A percentile compares a stretch with the other conserved stretches of the same genome.
Evolutionary conservation across 2,113 vertebrate species (phyloP).

Genomic region (Coptodon bakossiorum): DNA sequence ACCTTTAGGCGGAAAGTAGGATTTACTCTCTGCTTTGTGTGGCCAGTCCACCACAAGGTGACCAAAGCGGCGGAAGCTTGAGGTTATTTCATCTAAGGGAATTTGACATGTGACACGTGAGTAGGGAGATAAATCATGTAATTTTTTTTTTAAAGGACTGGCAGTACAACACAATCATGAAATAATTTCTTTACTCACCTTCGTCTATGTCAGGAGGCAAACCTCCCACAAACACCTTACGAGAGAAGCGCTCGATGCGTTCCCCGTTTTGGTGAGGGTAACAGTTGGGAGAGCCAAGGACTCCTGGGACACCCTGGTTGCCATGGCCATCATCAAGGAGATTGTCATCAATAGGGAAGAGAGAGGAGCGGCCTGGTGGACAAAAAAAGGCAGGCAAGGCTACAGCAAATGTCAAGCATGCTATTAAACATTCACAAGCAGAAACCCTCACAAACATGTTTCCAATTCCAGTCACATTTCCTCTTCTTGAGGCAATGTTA

Average conservation of each 20-base stretch:
- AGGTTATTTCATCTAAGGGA: slow-evolving; percentile 90
- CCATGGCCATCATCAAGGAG: slow-evolving; percentile 89
- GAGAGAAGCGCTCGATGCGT: slow-evolving; percentile 91
- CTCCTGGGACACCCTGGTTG: slow-evolving; percentile 83
- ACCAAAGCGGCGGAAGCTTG: slow-evolving; percentile 94
- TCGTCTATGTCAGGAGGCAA: slow-evolving; percentile 97
- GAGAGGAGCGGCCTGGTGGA: slow-evolving; percentile 87
- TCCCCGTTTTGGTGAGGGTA: slow-evolving; percentile 95
- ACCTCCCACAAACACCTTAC: slow-evolving; percentile 97
- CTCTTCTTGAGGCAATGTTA: not conserved
- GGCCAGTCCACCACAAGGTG: slow-evolving; percentile 98
- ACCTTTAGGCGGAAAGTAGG: slow-evolving; percentile 99
- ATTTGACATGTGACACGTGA: not conserved
- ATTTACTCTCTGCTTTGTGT: slow-evolving; percentile 98
- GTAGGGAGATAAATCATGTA: not conserved
- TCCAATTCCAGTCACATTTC: not conserved
- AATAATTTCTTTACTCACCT: slow-evolving; percentile 67
- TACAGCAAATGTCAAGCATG: not conserved
- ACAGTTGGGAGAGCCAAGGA: slow-evolving; percentile 85
- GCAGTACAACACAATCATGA: not conserved
- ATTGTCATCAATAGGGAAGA: slow-evolving; percentile 94
- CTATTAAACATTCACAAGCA: not conserved
- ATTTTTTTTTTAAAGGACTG: not conserved
- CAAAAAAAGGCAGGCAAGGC: not conserved
- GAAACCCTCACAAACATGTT: not conserved